phyloP scores from a whole-genome alignment of 2,888 invertebrate species.

The Timandra comae region DNA sequence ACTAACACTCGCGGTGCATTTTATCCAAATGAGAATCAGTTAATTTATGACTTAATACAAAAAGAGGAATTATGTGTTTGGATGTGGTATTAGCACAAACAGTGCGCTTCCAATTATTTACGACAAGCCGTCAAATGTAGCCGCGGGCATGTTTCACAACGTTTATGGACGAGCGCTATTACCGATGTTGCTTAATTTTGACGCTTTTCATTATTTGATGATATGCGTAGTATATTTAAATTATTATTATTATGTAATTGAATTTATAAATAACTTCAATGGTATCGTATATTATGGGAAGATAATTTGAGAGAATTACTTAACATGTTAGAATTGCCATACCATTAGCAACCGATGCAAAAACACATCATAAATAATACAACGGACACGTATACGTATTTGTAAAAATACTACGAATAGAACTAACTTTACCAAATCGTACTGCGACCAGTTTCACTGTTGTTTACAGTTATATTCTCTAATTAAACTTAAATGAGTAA shows the following conservation, averaged over 20 bases:
- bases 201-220: constrained; percentile 43
- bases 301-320: no score
- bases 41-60: constrained; percentile 60
- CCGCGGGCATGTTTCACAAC: constrained; percentile 48
- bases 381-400: no score
- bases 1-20: constrained; percentile 30
- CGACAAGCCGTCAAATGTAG: constrained; percentile 39
- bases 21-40: constrained; percentile 18
- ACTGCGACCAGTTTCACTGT: no score
- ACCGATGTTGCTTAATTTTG: constrained; percentile 41
- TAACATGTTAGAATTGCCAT: no score
- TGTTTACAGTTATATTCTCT: no score
- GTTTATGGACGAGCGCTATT: constrained; percentile 42
- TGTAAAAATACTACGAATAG: no score
- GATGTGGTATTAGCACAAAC: constrained; percentile 59
- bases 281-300: no score
- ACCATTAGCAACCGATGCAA: no score
- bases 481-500: no score
- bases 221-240: constrained; percentile 25
- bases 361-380: no score
- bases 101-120: constrained; percentile 64
- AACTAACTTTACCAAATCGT: no score
- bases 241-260: constrained; percentile 2
- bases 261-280: no score
- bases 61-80: constrained; percentile 54